Evolutionary conservation across 2,113 vertebrate species (phyloP).

Genomic region (Pavo muticus): DNA sequence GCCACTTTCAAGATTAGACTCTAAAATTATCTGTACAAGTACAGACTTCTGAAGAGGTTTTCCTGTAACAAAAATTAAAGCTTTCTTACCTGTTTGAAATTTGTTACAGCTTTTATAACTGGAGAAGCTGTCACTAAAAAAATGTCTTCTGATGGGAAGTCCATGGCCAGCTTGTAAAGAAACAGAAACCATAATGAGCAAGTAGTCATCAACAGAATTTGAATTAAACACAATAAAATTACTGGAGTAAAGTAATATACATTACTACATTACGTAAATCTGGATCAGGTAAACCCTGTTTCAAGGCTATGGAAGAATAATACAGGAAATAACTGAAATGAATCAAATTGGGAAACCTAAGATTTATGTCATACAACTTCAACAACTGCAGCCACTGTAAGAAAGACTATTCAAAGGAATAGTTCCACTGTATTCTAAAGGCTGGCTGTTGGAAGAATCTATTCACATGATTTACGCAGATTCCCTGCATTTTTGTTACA

Average conservation of each 20-base stretch:
- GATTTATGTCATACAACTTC: not conserved
- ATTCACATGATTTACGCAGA: not conserved
- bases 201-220: not conserved
- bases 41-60: not conserved
- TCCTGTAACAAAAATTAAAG: not conserved
- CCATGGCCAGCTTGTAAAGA: conserved; percentile 83
- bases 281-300: not conserved
- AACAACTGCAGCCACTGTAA: not conserved
- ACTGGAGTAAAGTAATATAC: not conserved
- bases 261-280: not conserved
- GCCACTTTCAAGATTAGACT: not conserved
- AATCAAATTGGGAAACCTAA: not conserved
- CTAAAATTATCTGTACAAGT: not conserved
- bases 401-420: not conserved
- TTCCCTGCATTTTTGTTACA: not conserved
- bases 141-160: conserved; percentile 86
- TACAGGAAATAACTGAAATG: not conserved
- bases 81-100: conserved; percentile 89
- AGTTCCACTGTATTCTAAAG: not conserved
- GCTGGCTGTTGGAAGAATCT: not conserved
- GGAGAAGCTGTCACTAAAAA: conserved; percentile 87
- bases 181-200: not conserved
- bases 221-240: not conserved
- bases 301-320: not conserved
- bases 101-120: conserved; percentile 91